Conservation (phyloP, 2,888 invertebrate species). For the Drosophila heteroneura region DNA sequence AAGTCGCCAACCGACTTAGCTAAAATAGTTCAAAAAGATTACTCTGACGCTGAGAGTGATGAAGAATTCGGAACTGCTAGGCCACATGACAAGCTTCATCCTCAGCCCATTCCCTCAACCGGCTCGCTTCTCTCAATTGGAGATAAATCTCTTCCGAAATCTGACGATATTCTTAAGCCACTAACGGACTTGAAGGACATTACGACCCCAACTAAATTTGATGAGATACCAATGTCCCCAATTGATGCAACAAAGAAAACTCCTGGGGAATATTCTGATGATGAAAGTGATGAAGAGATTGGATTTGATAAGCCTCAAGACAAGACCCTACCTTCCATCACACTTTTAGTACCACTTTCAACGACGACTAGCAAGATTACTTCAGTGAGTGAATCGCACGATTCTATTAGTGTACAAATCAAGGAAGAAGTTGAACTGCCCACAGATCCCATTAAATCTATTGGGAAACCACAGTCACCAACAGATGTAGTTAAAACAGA, state of each 20-base stretch:
- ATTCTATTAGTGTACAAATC: background rate
- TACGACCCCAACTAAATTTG: background rate
- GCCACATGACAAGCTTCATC: slow-evolving; percentile 1
- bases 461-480: background rate
- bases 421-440: background rate
- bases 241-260: background rate
- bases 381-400: background rate
- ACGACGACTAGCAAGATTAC: background rate
- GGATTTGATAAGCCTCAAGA: background rate
- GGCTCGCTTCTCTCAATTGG: background rate
- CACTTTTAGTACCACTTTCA: background rate
- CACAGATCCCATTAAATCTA: background rate
- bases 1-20: background rate
- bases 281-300: background rate
- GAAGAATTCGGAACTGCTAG: slow-evolving; percentile 12
- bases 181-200: background rate
- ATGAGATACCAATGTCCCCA: background rate
- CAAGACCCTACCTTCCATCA: background rate
- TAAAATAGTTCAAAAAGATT: background rate
- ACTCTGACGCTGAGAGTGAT: slow-evolving; percentile 21
- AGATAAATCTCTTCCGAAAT: background rate
- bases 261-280: background rate
- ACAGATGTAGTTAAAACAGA: background rate
- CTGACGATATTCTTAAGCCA: background rate
- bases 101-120: background rate